Base-by-base conservation (phyloP, 2,113 vertebrate species). In the Ariopsis seemanni region DNA sequence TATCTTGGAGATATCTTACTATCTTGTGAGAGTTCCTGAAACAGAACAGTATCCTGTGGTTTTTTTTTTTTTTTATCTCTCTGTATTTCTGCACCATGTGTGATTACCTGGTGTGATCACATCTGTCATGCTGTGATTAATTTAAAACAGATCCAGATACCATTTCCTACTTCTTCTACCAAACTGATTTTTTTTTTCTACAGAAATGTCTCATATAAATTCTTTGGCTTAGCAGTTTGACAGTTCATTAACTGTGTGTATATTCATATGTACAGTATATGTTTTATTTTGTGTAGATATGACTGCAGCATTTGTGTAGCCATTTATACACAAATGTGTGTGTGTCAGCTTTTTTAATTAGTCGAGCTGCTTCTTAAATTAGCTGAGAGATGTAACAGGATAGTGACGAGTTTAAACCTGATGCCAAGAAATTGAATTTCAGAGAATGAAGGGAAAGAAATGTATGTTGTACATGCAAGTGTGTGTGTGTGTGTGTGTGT, bases 391-490 rank as follows among this genome's bases (percentile, higher is more conserved):
- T 92, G 91, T 92, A 89, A 87, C 69, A 53, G 72, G 58, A 82
- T 85, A 82, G 69, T 86, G 89, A 89, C 92, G 90, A 93, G 87
- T 93, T 91, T 91, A 89, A 92, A 93, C 89, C 87, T 88, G 89
- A 87, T 63, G 6, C 25, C 87, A 86, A 90, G 89, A 88, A 93
- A 91, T 92, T 83, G 83, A 92, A 93, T 71, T 89, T 91, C 85
- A 86, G 65, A 74, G 81, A 52, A 65, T 12, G 20, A 25, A 20
- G 22, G 30, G 53, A 60, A 50, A 65, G 14, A 50, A 63, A 82
- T 82, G n/a, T 48, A 82, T 22, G 58, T 25, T 50, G 4, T 12
- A 62, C 5, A 86, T 67, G 48, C 52, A 7, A 9, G 7, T 83
- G 22, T 86, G 57, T 86, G 69, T 75, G 4, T 72, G 71, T 78